phyloP scores from a whole-genome alignment of 2,888 invertebrate genomes.

The Trichogramma dendrolimi region DNA sequence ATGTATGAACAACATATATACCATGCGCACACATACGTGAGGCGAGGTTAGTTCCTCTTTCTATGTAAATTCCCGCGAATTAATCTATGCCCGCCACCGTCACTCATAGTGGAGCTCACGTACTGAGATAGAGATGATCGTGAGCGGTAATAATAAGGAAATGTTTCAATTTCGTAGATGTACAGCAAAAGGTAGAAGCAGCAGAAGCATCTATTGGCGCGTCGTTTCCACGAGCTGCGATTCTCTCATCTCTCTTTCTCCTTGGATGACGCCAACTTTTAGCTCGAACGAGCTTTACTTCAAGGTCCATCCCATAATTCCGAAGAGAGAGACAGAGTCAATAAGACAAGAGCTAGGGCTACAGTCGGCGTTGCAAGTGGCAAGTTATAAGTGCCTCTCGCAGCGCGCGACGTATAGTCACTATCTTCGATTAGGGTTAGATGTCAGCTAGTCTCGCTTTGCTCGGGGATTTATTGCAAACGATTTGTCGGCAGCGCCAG shows the following conservation, averaged over 20 bases:
- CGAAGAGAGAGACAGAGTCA: slow-evolving; percentile 2
- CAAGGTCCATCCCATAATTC: too few relatives aligned
- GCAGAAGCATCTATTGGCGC: too few relatives aligned
- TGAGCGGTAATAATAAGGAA: slow-evolving; percentile 52
- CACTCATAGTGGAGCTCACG: too few relatives aligned
- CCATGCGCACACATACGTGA: too few relatives aligned
- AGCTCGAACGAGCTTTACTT: too few relatives aligned
- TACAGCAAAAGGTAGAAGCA: slow-evolving; percentile 30
- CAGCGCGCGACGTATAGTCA: slow-evolving; percentile 33
- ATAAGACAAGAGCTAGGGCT: slow-evolving; percentile 3
- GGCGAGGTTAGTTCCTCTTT: slow-evolving; percentile 19
- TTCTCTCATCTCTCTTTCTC: too few relatives aligned
- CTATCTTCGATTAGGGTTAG: slow-evolving; percentile 51
- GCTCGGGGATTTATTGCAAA: slow-evolving; percentile 48
- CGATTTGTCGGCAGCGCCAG: slow-evolving; percentile 51
- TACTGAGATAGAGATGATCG: slow-evolving; percentile 9
- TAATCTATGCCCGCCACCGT: slow-evolving; percentile 45
- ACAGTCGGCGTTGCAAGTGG: too few relatives aligned
- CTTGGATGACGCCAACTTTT: too few relatives aligned
- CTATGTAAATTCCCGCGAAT: slow-evolving; percentile 40
- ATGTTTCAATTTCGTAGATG: slow-evolving; percentile 52
- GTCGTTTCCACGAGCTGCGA: too few relatives aligned
- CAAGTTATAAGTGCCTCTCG: not conserved
- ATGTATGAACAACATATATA: not conserved
- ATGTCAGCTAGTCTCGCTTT: slow-evolving; percentile 47